These are phyloP conservation scores for Labia minor DNA, from an alignment of 2,888 invertebrate genomes.

Conservation along the genomic window DNA sequence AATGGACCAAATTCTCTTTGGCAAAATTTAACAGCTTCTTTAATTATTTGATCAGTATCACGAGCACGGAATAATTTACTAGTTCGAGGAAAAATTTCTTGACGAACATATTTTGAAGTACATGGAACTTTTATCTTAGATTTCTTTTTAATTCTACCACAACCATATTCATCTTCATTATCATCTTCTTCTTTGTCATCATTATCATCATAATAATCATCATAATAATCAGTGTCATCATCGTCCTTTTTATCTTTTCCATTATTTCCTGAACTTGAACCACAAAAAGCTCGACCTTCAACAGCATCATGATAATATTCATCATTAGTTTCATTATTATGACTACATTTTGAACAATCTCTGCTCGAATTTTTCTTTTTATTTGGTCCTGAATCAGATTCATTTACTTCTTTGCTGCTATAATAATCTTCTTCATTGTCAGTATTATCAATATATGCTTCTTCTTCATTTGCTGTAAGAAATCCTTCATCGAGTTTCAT, in stretches of 20 bases:
- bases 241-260: background rate
- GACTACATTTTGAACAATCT: background rate
- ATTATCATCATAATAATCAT: background rate
- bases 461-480: background rate
- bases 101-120: no score
- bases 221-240: background rate
- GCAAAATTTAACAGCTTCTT: background rate
- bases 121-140: no score
- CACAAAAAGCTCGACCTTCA: background rate
- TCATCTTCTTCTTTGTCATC: background rate
- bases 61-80: no score
- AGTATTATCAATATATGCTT: background rate
- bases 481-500: no score
- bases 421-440: background rate
- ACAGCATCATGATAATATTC: background rate
- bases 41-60: background rate
- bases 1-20: background rate
- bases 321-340: background rate
- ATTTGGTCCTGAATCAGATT: background rate
- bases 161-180: background rate
- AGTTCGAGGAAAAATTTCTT: no score
- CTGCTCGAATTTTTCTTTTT: no score
- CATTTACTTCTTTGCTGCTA: background rate
- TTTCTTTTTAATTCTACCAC: no score
- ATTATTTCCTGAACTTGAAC: background rate